Base-by-base conservation (phyloP, 2,888 invertebrate genomes). In the Zootermopsis nevadensis region DNA sequence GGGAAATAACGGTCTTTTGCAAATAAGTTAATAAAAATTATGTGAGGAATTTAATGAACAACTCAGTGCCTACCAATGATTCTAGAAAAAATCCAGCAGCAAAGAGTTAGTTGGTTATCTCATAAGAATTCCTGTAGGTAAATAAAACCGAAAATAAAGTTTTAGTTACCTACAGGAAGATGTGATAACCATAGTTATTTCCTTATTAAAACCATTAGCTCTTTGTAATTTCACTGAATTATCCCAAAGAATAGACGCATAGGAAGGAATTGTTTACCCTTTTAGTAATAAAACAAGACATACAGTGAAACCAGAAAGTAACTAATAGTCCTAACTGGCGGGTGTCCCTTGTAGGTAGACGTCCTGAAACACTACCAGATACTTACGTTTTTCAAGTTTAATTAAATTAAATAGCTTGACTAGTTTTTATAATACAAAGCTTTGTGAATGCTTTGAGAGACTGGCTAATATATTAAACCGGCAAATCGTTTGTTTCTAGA, bases 271-370 rank as follows among this genome's bases (percentile, higher is more conserved):
- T 24, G 72, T 74, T 74, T 74, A 38, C 22, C 10, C 38, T 24
- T n/a, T 22, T 8, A 7, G 38, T 2, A 74, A 38, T 74, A 74
- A 74, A 74, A 74, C 74, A 53, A 53, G 8, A 60, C 0, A n/a
- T 10, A 35, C 35, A 72, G 35, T 72, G n/a, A 7, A 72, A n/a
- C 74, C n/a, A 74, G 38, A 74, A 74, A 74, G 38, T 42, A 74
- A 74, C 38, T 7, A 38, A 4, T 38, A n/a, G 8, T 15, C n/a
- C n/a, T n/a, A n/a, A 24, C 74, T 33, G 24, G 2, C 74, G 24
- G 0, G 24, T 60, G 6, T 27, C 27, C 6, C 60, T 8, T 60
- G n/a, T 60, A 12, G n/a, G 27, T 60, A 60, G 1, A 27, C 27
- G 3, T 27, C 6, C 7, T n/a, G n/a, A 27, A 60, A 60, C 60